Base-by-base conservation (phyloP, 1,140 invertebrate genomes). In the Nephila pilipes region DNA sequence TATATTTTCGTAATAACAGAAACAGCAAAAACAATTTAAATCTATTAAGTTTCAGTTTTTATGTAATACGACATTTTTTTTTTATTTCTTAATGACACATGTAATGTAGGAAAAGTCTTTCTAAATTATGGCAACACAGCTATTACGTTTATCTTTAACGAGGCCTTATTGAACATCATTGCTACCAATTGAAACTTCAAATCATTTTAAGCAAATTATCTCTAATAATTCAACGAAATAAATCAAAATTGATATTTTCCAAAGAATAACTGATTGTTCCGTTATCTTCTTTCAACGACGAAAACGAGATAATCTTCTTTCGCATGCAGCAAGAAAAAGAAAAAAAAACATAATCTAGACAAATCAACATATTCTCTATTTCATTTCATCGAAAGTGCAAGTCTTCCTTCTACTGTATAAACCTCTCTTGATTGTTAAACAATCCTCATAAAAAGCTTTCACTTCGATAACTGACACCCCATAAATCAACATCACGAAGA, bases 401-500 rank as follows among this genome's bases (percentile, higher is more conserved):
- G 22, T 75, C 69, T 75, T 75, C 69, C 69, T 75, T 75, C 29
- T 75, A 75, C 29, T 29, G 1, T 1, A 8, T 75, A 75, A 75
- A 18, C 69, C 69, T 75, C 69, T 75, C 20, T 32, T 36, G 69
- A 75, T 75, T 75, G 69, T 75, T 5, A 32, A 75, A 75, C 69
- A 75, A 75, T 83, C 81, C 54, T 83, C 22, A 55, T 83, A 83
- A 83, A 83, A 83, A 83, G 22, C 81, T 83, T 38, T 29, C 38
- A 16, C 22, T 55, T 20, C 55, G 29, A 87, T 87, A 65, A 80
- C 25, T 80, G 88, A 80, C 88, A 90, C 65, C 54, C 55, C 8
- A 80, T 90, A 90, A 90, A 90, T 90, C 75, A 90, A 55, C 69
- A 79, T 58, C 69, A 90, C 25, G 29, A 80, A 90, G 32, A 90